Conservation (phyloP, 2,888 invertebrate species). For the Drosophila robusta region DNA sequence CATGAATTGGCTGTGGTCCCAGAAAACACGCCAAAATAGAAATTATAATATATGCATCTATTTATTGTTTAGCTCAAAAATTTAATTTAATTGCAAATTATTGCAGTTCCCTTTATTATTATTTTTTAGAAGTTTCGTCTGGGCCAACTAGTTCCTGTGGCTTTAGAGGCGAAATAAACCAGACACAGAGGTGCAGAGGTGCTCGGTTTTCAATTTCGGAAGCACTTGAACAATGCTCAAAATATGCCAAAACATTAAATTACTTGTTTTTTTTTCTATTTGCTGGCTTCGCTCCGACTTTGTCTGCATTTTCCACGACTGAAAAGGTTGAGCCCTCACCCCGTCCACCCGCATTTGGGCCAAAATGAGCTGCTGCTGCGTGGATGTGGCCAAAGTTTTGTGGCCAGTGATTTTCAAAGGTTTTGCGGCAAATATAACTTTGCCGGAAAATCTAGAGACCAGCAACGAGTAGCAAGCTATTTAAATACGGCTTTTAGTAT, state of each 20-base stretch:
- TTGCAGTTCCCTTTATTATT: constrained; percentile 16
- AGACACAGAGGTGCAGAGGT: constrained; percentile 4
- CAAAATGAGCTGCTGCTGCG: constrained; percentile 30
- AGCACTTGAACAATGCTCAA: constrained; percentile 35
- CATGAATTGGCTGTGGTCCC: constrained; percentile 36
- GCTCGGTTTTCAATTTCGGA: constrained; percentile 35
- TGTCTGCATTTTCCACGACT: neutral
- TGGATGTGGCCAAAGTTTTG: constrained; percentile 41
- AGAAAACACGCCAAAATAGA: neutral
- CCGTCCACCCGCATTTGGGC: neutral
- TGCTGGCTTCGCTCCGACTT: constrained; percentile 16
- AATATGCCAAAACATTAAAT: constrained; percentile 35
- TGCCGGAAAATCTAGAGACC: constrained; percentile 1
- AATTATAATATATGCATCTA: constrained; percentile 35
- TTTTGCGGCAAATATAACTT: constrained; percentile 24
- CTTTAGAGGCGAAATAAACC: neutral
- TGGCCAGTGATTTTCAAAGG: constrained; percentile 45
- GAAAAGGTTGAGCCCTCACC: constrained; percentile 2
- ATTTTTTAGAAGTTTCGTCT: constrained; percentile 25
- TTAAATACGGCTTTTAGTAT: neutral
- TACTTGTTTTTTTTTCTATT: constrained; percentile 16
- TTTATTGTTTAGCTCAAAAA: constrained; percentile 52
- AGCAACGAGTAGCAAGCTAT: neutral
- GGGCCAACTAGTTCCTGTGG: constrained; percentile 29
- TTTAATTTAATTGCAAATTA: constrained; percentile 68